Evolutionary conservation across 2,888 invertebrate genomes (phyloP), one percentile per base, ranked within the genome.

Genomic region (Dasypolia templi): DNA sequence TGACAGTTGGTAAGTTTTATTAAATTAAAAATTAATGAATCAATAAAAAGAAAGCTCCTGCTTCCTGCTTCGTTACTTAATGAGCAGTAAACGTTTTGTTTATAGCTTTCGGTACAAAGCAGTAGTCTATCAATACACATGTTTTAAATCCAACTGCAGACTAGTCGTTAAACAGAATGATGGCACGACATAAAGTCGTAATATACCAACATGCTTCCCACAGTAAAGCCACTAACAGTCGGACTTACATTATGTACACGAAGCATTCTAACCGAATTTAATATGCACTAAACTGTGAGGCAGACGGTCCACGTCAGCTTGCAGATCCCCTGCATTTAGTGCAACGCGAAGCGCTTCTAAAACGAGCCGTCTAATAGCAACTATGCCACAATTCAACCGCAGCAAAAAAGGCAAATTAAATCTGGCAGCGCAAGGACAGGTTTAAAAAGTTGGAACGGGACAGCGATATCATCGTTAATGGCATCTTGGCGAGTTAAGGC

Each of bases 361-460:
- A 91, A 85, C 75, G 83, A 69, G 78, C 75, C 81, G 84, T 79
- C 77, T 88, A 88, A 89, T 84, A 85, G 73, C 88, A 81, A 84
- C 86, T 88, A 88, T 86, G 89, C 91, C 83, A 86, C 79, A 80
- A 84, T 87, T 87, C 83, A 86, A 87, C 81, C 81, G 75, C 79
- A 86, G 85, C 86, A 87, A 93, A 94, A 93, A 94, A 91, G 91
- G 91, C 90, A 91, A 93, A 91, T 90, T 91, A 90, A 94, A 93
- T 92, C 93, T 91, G 89, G 90, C 85, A 89, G 80, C 88, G 84
- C 87, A 83, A 87, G 87, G 92, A 92, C 94, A 91, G 92, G 94
- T 94, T 94, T 91, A 82, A 91, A 90, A 87, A 83, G 85, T 74
- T 69, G 87, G 89, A 92, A 87, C 86, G 94, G 90, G 94, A 94